Base-by-base conservation (phyloP, 2,797 vertebrate species). In the Eulemur rubriventer region DNA sequence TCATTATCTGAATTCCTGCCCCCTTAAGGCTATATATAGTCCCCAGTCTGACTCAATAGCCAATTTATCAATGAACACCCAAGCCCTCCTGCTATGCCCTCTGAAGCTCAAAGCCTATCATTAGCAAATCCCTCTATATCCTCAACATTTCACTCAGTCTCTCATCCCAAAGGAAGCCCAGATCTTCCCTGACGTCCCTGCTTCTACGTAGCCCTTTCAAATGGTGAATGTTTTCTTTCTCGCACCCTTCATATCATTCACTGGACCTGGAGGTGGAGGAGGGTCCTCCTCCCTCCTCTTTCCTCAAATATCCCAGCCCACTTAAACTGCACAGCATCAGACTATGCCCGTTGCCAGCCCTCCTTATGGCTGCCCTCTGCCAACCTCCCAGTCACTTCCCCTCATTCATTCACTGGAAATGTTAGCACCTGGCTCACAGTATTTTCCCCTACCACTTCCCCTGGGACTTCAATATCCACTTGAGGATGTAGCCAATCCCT, bases 31-130 rank as follows among this genome's bases (percentile, higher is more conserved):
- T 50, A 65, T 28, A 61, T 72, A 80, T 22, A 61, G 70, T 92
- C 41, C 61, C 43, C 76, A 87, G 63, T 87, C 59, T 87, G 65
- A 92, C 35, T 83, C 65, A 83, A 65, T 35, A 67, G 13, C 10
- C 46, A 91, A 48, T 46, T 96, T 72, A 65, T 38, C 59, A 80
- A 61, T 67, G 80, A 69, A 92, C 24, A 2, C 13, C 70, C 24
- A 93, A 75, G 28, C 41, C 72, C 52, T 87, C 33, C 30, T 91
- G 18, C 50, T 67, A 52, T 81, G 4, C 11, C 35, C 38, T 95
- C 69, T 93, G 86, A 94, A 95, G 95, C 59, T 70, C 87, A 93
- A 84, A 61, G 18, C 22, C 59, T 28, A 75, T 81, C 18, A 57
- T 75, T 41, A 85, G 52, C 61, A 96, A 50, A 83, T 52, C 84